Percentiles rank a stretch among this genome's conserved stretches.
phyloP scores from a whole-genome alignment of 2,797 vertebrate genomes.

The Nannoperca obscura region DNA sequence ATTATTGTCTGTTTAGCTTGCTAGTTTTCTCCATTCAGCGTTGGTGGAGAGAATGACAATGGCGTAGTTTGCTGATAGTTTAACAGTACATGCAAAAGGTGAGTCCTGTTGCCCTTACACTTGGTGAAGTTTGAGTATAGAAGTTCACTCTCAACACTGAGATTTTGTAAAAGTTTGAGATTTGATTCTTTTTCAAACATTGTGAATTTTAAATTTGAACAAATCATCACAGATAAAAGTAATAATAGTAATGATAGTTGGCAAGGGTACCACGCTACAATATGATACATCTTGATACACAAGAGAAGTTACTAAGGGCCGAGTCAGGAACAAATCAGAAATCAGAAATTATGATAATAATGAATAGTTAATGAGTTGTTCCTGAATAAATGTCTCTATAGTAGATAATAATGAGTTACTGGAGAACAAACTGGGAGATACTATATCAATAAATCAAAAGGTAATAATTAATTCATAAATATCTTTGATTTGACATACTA shows the following conservation, averaged over 20 bases:
- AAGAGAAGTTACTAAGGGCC: background rate
- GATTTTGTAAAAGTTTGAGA: background rate
- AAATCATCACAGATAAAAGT: background rate
- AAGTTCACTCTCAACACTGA: background rate
- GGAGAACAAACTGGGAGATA: background rate
- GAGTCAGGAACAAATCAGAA: background rate
- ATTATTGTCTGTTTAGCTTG: background rate
- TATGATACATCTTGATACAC: background rate
- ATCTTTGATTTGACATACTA: background rate
- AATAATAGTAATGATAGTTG: too few species aligned
- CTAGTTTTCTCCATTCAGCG: background rate
- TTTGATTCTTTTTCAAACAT: background rate
- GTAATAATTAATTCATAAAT: background rate
- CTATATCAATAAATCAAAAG: background rate
- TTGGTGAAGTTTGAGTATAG: background rate
- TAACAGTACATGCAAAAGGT: background rate
- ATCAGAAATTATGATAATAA: background rate
- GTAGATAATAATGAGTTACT: background rate
- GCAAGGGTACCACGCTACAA: background rate
- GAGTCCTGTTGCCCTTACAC: background rate
- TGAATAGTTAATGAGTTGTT: too few species aligned
- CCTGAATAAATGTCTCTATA: background rate
- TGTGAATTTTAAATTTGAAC: background rate
- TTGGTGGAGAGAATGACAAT: background rate
- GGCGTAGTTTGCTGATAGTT: background rate